A percentile compares a stretch with the other conserved stretches of the same genome.
These are phyloP conservation scores for Hemitrygon akajei DNA, from an alignment of 2,797 vertebrate species.

Conservation along the genomic window DNA sequence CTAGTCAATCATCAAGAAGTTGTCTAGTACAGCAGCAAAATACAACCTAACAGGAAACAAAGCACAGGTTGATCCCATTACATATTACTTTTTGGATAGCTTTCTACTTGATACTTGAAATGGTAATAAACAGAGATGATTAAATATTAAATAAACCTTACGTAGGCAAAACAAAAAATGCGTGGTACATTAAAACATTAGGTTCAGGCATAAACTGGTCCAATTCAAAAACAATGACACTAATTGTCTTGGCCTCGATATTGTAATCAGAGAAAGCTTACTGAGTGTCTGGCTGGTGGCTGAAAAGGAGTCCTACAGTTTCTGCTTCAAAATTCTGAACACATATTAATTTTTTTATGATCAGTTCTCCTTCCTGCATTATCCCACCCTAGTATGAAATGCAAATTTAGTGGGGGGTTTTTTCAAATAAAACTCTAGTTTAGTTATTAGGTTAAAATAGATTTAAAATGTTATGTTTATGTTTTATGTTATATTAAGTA, in stretches of 20 bases:
- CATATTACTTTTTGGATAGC: background rate
- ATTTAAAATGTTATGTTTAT: background rate
- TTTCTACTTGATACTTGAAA: background rate
- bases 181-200: background rate
- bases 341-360: background rate
- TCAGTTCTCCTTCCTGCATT: background rate
- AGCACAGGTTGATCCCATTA: background rate
- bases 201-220: background rate
- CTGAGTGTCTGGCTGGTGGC: background rate
- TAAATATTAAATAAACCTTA: background rate
- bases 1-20: too few relatives aligned
- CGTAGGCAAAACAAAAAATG: background rate
- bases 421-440: too few relatives aligned
- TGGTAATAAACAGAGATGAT: background rate
- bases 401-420: too few relatives aligned
- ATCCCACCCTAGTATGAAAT: too few relatives aligned
- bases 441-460: background rate
- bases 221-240: background rate
- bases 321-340: background rate
- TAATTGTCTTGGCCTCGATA: background rate
- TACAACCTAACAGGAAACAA: background rate
- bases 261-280: background rate
- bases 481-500: background rate
- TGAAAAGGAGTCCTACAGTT: background rate
- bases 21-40: too few relatives aligned